Evolutionary conservation across 2,888 invertebrate genomes (phyloP).

Genomic region (Mythimna impura): DNA sequence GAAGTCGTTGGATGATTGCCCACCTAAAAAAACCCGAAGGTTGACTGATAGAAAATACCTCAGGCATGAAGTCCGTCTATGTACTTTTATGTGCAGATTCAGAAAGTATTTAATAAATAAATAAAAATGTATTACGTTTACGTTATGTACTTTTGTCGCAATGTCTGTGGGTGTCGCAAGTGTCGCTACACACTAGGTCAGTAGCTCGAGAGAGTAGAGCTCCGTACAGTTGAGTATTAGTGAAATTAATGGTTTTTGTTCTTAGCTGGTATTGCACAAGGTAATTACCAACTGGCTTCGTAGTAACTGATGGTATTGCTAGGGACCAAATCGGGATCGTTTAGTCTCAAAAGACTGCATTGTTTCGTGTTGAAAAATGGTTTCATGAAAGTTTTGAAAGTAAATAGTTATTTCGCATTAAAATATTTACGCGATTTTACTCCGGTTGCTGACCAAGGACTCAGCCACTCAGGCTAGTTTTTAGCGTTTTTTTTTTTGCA

Average conservation of each 20-base stretch:
- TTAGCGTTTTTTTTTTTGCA: not conserved
- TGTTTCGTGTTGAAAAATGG: not conserved
- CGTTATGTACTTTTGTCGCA: too few species aligned
- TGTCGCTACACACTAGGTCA: slow-evolving; percentile 41
- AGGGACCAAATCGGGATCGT: slow-evolving; percentile 13
- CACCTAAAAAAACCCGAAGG: too few species aligned
- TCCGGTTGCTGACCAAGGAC: too few species aligned
- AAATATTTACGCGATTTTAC: not conserved
- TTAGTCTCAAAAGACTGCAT: slow-evolving; percentile 5
- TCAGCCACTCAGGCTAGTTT: too few species aligned
- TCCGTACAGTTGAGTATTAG: slow-evolving; percentile 55
- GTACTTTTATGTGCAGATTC: too few species aligned
- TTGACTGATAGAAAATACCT: too few species aligned
- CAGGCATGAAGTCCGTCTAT: too few species aligned
- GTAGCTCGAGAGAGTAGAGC: slow-evolving; percentile 1
- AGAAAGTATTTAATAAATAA: too few species aligned
- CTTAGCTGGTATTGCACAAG: slow-evolving; percentile 45
- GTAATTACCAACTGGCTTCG: slow-evolving; percentile 61
- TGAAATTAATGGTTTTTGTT: slow-evolving; percentile 67
- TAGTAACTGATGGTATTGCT: slow-evolving; percentile 36
- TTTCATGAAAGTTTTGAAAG: not conserved
- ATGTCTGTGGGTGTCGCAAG: slow-evolving; percentile 15
- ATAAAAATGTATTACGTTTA: too few species aligned
- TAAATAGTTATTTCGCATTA: not conserved
- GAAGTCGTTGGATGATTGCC: too few species aligned